Percentiles rank a stretch among this genome's conserved stretches.
Evolutionary conservation across 2,888 invertebrate genomes (phyloP).

Genomic region (Callyntrura guangdongensis): DNA sequence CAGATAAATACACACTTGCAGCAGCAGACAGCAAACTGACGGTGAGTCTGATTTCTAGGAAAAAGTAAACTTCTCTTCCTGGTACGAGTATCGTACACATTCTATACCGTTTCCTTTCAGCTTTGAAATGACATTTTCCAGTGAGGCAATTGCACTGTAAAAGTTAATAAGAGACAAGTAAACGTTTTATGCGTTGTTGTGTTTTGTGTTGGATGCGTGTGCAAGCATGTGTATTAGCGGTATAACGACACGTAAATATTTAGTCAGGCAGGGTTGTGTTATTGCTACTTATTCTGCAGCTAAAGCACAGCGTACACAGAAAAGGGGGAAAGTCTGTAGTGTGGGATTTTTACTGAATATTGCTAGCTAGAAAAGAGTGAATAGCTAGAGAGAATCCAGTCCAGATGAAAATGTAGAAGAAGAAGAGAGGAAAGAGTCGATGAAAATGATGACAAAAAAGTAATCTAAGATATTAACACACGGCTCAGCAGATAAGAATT

Average conservation of each 20-base stretch:
- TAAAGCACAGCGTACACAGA: background rate
- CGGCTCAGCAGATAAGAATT: constrained; percentile 69
- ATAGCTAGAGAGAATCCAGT: background rate
- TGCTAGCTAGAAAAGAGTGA: background rate
- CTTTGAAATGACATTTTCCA: constrained; percentile 12
- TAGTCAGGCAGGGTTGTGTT: background rate
- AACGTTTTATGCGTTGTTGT: constrained; percentile 6
- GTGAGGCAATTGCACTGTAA: background rate
- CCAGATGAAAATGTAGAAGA: background rate
- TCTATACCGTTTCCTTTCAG: background rate
- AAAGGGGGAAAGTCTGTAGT: background rate
- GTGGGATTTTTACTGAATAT: background rate
- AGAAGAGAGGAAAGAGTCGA: background rate
- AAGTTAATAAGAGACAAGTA: background rate
- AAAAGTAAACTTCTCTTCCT: background rate
- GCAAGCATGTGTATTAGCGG: background rate
- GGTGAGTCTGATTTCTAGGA: constrained; percentile 38
- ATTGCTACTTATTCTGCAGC: constrained; percentile 10
- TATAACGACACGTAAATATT: constrained; percentile 32
- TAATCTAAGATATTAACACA: constrained; percentile 73
- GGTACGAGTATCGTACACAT: background rate
- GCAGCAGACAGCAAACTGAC: background rate
- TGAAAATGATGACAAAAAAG: constrained; percentile 58
- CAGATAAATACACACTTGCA: background rate
- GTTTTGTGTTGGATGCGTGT: background rate